Conservation (phyloP, 2,113 vertebrate species). For the Carollia perspicillata region DNA sequence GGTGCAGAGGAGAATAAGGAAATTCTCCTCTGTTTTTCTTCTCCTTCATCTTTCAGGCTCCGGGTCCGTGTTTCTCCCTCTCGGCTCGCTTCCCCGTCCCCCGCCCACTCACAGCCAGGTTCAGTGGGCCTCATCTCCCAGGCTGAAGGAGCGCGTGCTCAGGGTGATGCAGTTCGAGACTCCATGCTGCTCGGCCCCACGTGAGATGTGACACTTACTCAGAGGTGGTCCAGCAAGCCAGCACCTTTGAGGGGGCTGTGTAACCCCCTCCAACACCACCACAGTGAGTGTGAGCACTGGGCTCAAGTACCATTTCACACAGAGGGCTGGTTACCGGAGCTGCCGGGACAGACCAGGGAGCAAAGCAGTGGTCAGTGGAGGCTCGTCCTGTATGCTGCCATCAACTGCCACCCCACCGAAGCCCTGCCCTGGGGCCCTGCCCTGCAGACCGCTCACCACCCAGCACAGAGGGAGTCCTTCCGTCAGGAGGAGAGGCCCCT, state of each 20-base stretch:
- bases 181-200: accelerated
- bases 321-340: neutral
- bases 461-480: neutral
- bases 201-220: neutral
- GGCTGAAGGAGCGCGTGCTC: neutral
- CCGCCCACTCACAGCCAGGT: neutral
- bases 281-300: accelerated
- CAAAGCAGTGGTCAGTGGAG: neutral
- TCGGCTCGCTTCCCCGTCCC: too few species aligned
- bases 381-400: neutral
- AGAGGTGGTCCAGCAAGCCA: neutral
- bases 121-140: accelerated
- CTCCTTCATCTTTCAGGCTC: neutral
- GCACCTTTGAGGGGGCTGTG: neutral
- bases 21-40: neutral
- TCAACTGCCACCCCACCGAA: neutral
- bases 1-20: too few species aligned
- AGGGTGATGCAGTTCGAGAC: too few species aligned
- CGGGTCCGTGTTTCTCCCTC: accelerated
- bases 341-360: too few species aligned
- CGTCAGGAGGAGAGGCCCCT: accelerated
- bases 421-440: neutral
- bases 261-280: neutral
- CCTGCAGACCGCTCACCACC: neutral
- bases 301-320: neutral